Percentiles rank a stretch among this genome's conserved stretches.
Evolutionary conservation across 2,888 invertebrate genomes (phyloP).

Genomic region (Vanessa cardui): DNA sequence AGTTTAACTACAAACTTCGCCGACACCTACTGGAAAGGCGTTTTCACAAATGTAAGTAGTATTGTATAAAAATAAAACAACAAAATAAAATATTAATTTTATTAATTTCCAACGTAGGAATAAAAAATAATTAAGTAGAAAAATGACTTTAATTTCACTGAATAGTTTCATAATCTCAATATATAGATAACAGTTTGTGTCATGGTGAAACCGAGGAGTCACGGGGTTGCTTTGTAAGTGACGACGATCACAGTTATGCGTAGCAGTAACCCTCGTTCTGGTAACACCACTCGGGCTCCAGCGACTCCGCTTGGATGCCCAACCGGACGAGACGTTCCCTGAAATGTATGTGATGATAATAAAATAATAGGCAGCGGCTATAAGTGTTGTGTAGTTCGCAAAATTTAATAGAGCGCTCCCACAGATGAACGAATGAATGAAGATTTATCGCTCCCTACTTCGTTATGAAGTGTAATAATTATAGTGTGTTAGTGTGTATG

Average conservation of each 20-base stretch:
- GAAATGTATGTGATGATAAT: no score
- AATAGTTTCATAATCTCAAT: conserved; percentile 2
- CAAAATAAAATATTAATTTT: not conserved
- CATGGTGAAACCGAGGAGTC: not conserved
- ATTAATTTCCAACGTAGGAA: not conserved
- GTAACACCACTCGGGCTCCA: conserved; percentile 93
- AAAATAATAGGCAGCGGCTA: no score
- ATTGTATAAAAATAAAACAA: no score
- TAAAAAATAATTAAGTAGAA: conserved; percentile 5
- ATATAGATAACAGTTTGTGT: conserved; percentile 11
- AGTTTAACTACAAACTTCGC: no score
- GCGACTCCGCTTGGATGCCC: conserved; percentile 87
- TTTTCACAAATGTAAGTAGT: no score
- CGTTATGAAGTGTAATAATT: no score
- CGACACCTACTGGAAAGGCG: no score
- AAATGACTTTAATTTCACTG: conserved; percentile 8
- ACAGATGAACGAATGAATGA: no score
- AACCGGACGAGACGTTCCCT: conserved; percentile 88
- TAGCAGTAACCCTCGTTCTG: conserved; percentile 90
- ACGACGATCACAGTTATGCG: conserved; percentile 38
- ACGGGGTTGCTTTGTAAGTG: not conserved
- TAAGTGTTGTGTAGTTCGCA: no score
- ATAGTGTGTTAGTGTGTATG: no score
- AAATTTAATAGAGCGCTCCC: no score
- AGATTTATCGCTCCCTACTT: no score